phyloP scores from a whole-genome alignment of 2,113 vertebrate genomes.

The Anolis carolinensis region DNA sequence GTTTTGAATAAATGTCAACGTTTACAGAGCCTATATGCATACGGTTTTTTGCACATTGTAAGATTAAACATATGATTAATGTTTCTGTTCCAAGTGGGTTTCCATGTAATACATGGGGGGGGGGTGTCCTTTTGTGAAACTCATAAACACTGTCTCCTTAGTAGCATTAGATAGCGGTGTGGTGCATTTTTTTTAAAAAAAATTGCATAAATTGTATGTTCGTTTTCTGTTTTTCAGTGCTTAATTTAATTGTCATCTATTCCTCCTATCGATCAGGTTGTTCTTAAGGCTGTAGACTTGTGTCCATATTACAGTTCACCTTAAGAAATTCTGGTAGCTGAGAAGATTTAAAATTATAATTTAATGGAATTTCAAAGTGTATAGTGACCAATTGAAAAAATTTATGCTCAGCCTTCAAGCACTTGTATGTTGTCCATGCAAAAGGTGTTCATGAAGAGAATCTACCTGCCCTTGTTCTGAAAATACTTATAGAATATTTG shows the following conservation, averaged over 20 bases:
- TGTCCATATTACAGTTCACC: neutral
- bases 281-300: neutral
- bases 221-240: neutral
- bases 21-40: accelerated
- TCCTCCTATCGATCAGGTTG: neutral
- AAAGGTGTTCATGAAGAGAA: neutral
- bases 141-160: neutral
- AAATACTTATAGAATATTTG: neutral
- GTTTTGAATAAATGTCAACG: constrained; percentile 28
- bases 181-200: too few relatives aligned
- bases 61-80: neutral
- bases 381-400: neutral
- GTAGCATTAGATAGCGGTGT: neutral
- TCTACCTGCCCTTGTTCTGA: neutral
- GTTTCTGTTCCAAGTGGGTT: too few relatives aligned
- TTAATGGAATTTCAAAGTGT: neutral
- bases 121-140: neutral
- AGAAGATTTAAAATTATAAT: neutral
- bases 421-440: neutral
- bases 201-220: too few relatives aligned
- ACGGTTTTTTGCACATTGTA: neutral
- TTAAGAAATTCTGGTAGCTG: neutral
- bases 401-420: neutral
- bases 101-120: too few relatives aligned
- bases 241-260: neutral